These are phyloP conservation scores for Onchidella celtica DNA, from an alignment of 2,888 invertebrate species.

Conservation along the genomic window DNA sequence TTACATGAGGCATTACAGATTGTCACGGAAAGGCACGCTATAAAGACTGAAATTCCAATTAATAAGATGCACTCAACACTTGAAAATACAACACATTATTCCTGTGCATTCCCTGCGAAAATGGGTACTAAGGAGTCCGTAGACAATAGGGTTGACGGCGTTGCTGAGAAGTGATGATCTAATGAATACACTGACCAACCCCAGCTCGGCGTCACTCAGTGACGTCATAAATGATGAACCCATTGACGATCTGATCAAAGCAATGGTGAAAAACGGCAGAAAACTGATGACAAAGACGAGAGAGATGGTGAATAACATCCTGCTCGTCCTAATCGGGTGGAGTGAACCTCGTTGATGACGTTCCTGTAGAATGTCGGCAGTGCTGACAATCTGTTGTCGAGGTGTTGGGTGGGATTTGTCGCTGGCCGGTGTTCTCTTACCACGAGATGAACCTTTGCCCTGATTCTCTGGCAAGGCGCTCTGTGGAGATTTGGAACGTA, in stretches of 20 bases:
- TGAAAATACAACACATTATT: slow-evolving; percentile 13
- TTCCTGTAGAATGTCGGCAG: slow-evolving; percentile 39
- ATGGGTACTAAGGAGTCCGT: slow-evolving; percentile 65
- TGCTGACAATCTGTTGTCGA: slow-evolving; percentile 23
- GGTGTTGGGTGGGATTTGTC: not conserved
- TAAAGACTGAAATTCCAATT: too few species aligned
- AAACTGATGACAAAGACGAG: slow-evolving; percentile 67
- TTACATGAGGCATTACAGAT: too few species aligned
- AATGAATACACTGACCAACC: slow-evolving; percentile 61
- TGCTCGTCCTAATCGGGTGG: slow-evolving; percentile 61
- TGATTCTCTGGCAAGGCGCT: not conserved
- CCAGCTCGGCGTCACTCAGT: slow-evolving; percentile 54
- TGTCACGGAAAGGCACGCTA: too few species aligned
- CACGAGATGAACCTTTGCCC: not conserved
- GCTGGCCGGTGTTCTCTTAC: not conserved
- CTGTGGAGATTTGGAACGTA: not conserved
- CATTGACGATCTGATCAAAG: slow-evolving; percentile 60
- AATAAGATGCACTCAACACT: not conserved
- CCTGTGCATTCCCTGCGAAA: slow-evolving; percentile 55
- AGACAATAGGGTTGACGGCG: slow-evolving; percentile 69
- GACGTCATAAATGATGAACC: slow-evolving; percentile 48
- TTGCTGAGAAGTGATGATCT: slow-evolving; percentile 67
- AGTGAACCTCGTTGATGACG: slow-evolving; percentile 41
- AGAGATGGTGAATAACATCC: slow-evolving; percentile 68
- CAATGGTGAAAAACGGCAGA: slow-evolving; percentile 66